Evolutionary conservation across 2,113 vertebrate species (phyloP).

Genomic region (Apaloderma vittatum): DNA sequence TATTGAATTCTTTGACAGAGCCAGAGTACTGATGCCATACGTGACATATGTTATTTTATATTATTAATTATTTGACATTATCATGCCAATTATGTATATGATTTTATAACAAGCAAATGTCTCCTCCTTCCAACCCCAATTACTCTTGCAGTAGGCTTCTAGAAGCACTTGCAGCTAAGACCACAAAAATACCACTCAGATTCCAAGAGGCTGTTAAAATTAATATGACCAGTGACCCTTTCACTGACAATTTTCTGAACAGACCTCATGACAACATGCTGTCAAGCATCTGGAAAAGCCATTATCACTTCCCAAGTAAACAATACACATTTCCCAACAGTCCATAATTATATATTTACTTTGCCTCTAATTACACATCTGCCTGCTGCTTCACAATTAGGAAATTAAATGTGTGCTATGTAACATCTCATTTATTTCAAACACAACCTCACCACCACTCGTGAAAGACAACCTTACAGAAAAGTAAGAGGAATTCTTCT

Average conservation of each 20-base stretch:
- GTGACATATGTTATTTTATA: background rate
- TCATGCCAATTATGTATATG: background rate
- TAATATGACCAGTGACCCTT: background rate
- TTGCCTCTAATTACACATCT: slow-evolving; percentile 69
- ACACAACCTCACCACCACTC: background rate
- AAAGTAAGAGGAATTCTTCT: background rate
- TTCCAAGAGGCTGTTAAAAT: background rate
- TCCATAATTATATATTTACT: slow-evolving; percentile 73
- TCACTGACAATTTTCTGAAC: background rate
- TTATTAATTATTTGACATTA: background rate
- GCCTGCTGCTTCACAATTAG: slow-evolving; percentile 61
- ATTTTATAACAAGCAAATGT: background rate
- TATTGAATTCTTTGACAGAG: background rate
- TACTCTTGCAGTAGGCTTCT: background rate
- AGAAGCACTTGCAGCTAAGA: background rate
- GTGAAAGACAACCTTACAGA: background rate
- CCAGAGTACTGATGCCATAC: background rate
- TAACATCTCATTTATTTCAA: background rate
- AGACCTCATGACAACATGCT: slow-evolving; percentile 37
- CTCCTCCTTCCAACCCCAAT: background rate
- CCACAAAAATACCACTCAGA: background rate
- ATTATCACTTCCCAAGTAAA: slow-evolving; percentile 54
- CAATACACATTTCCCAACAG: slow-evolving; percentile 59
- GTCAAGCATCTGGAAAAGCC: slow-evolving; percentile 57
- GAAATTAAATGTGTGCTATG: background rate